Base-by-base conservation (phyloP, 2,888 invertebrate species). In the Platycheirus albimanus region DNA sequence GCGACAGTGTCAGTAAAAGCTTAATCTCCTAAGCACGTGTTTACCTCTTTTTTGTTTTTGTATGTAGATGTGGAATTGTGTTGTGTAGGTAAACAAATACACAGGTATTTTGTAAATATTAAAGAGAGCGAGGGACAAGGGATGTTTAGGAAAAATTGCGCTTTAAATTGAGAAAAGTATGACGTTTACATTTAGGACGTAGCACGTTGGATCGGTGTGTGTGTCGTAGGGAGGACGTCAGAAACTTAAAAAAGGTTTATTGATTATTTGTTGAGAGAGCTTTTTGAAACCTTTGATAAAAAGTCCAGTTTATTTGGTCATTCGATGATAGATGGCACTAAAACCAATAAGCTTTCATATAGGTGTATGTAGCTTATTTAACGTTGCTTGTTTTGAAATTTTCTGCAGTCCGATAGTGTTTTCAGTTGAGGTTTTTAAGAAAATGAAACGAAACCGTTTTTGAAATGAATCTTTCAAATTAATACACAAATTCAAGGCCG, bases 1-100 rank as follows among this genome's bases (percentile, higher is more conserved):
- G 41, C 38, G 45, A 30, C 43, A 28, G 54, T 75, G 69, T 33
- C 47, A 52, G 41, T 77, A 10, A 52, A 72, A 71, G 63, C 61
- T 69, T 69, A 74, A 69, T 56, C 64, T 43, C 51, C 43, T 15
- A 38, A 83, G 72, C 83, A 83, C 83, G 78, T 83, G 77, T 83
- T 77, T 36, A 15, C 13, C 38, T 24, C 11, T 49, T 41, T 54
- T 10, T 24, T 64, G 13, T 11, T 11, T 15, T 2, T 6, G 11
- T 49, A 8, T 8, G 24, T n/a, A n/a, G n/a, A n/a, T n/a, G n/a
- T n/a, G n/a, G n/a, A n/a, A n/a, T n/a, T n/a, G n/a, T n/a, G n/a
- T n/a, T n/a, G n/a, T n/a, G n/a, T n/a, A n/a, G n/a, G n/a, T 4
- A 33, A n/a, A 64, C 38, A 38, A 11, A 15, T 13, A 17, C 36